These are phyloP conservation scores for Chondrilla cf. caribensis DNA, from an alignment of 37 sponge, comb jelly and placozoan genomes.

Conservation along the genomic window DNA sequence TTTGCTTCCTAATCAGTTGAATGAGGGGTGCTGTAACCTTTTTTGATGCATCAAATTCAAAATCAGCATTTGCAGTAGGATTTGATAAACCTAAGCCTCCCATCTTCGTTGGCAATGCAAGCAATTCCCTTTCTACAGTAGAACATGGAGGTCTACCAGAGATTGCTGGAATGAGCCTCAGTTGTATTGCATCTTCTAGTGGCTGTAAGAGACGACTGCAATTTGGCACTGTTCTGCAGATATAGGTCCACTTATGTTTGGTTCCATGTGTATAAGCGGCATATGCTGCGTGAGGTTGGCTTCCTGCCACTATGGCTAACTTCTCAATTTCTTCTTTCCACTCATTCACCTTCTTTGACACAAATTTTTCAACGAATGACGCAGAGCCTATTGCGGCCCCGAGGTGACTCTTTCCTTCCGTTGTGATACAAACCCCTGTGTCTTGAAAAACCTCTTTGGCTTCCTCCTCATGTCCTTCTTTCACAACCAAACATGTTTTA, in stretches of 20 bases:
- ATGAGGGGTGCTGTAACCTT: conserved; percentile 18
- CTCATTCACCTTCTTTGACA: background rate
- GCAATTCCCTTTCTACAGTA: background rate
- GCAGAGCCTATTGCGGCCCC: conserved; percentile 15
- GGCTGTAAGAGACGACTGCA: conserved; percentile 1
- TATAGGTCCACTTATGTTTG: conserved; percentile 9
- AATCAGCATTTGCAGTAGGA: background rate
- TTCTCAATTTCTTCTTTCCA: conserved; percentile 25
- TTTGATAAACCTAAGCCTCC: background rate
- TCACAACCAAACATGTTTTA: conserved; percentile 19
- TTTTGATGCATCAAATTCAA: conserved; percentile 12
- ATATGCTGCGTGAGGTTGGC: conserved; percentile 23
- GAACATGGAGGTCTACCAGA: conserved; percentile 20
- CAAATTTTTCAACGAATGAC: conserved; percentile 8
- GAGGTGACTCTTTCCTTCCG: conserved; percentile 15
- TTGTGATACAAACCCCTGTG: conserved; percentile 13
- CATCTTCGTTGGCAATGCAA: conserved; percentile 5
- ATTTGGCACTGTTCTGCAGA: conserved; percentile 12
- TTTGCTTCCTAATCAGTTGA: background rate
- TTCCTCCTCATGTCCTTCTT: conserved; percentile 2
- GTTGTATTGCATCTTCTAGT: conserved; percentile 21
- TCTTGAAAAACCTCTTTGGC: conserved; percentile 8
- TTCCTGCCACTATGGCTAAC: conserved; percentile 6
- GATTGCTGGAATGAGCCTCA: conserved; percentile 8
- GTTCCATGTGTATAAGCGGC: conserved; percentile 21